Evolutionary conservation across 1,140 invertebrate species (phyloP), one percentile per base, ranked within the genome.

Genomic region (Caenorhabditis remanei): DNA sequence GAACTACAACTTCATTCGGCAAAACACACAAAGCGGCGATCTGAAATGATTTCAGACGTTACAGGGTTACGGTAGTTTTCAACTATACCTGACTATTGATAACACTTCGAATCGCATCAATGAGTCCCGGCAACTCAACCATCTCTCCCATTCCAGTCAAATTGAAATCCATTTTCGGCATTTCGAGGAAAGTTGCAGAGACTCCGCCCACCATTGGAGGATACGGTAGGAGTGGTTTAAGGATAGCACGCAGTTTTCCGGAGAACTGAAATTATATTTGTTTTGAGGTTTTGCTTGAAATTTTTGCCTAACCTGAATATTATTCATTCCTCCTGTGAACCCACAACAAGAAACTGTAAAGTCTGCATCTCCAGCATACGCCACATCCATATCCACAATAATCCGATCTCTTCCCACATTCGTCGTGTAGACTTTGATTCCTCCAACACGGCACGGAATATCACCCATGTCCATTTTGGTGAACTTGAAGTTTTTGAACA

Each of bases 131-230:
- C 48, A 92, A 85, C 71, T 92, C 90, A 8, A 93, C 90, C 83
- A 92, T 91, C 85, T 93, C 91, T 21, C 91, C 92, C 91, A 92
- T 92, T 75, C 91, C 91, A n/a, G 91, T 91, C 43, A 91, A 84
- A 48, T 91, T 92, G 67, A 91, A 91, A 85, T 91, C 88, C 55
- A 90, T 85, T 75, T 87, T 89, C 8, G 91, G 91, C 87, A 93
- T 84, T 87, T 92, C 91, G n/a, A 93, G 87, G 83, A 92, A 93
- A 3, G 91, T 90, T 53, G 79, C 91, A 2, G 90, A 89, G 43
- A 93, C 83, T 46, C 92, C 91, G 11, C 92, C 91, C 55, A 92
- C 86, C 92, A 92, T 92, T 48, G 91, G 91, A 24, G 91, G 91
- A 55, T 90, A 86, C n/a, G 92, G 90, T 83, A 92, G 75, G 40